A percentile compares a stretch with the other conserved stretches of the same genome.
phyloP scores from a whole-genome alignment of 2,113 vertebrate genomes.

The Zosterops borbonicus region DNA sequence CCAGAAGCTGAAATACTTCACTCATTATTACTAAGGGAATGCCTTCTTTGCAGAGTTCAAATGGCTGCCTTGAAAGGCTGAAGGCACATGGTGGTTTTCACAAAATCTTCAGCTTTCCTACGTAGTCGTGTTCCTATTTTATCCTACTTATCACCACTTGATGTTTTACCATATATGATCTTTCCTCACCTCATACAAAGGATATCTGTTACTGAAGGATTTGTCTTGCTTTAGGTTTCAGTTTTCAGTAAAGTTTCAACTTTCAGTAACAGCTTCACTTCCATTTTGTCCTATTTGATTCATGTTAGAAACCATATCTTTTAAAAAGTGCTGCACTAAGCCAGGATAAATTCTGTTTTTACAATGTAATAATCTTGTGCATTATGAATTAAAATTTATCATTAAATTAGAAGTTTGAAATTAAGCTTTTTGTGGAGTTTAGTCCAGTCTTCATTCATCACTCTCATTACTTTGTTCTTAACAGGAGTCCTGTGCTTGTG shows the following conservation, averaged over 20 bases:
- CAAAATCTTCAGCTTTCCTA: neutral
- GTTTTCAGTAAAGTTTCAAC: neutral
- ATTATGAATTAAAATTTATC: neutral
- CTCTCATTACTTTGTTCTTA: neutral
- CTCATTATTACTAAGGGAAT: neutral
- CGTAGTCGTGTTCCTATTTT: neutral
- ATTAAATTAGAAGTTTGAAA: neutral
- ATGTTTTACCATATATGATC: neutral
- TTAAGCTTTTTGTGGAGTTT: neutral
- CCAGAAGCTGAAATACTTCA: neutral
- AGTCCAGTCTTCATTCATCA: neutral
- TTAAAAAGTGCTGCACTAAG: neutral
- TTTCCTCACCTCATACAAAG: neutral
- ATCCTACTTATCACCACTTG: neutral
- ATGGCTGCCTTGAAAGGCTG: neutral
- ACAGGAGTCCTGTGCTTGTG: constrained; percentile 86
- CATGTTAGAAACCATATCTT: neutral
- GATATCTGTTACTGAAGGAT: neutral
- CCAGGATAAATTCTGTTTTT: neutral
- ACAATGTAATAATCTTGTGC: neutral
- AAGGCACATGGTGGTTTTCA: neutral
- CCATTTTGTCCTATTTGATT: neutral
- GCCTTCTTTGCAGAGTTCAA: neutral
- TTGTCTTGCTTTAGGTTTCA: neutral
- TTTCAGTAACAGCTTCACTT: neutral